Percentiles rank a stretch among this genome's conserved stretches.
These are phyloP conservation scores for Sylvicola cinctus DNA, from an alignment of 2,888 invertebrate species.

Conservation along the genomic window DNA sequence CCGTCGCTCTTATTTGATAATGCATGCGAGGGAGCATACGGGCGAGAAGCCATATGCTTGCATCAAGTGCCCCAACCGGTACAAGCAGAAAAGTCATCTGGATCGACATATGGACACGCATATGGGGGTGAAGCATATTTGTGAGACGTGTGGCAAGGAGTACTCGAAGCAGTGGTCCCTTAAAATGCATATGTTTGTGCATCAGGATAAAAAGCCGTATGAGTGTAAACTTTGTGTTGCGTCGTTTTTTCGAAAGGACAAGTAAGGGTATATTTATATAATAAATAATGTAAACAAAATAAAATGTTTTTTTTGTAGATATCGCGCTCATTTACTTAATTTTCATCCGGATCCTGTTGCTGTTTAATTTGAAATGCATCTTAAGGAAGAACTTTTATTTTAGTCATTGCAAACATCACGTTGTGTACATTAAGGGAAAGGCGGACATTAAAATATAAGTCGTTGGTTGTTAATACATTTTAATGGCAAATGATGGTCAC, in stretches of 20 bases:
- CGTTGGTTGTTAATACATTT: too few relatives aligned
- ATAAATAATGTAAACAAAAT: slow-evolving; percentile 7
- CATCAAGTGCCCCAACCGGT: slow-evolving; percentile 15
- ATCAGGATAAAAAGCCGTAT: slow-evolving; percentile 8
- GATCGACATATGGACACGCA: slow-evolving; percentile 18
- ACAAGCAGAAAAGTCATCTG: slow-evolving; percentile 17
- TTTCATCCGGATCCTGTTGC: too few relatives aligned
- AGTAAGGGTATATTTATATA: slow-evolving; percentile 4
- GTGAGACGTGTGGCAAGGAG: slow-evolving; percentile 7
- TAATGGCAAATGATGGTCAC: too few relatives aligned
- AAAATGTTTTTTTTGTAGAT: slow-evolving; percentile 8
- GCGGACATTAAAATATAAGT: too few relatives aligned
- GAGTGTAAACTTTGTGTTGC: slow-evolving; percentile 7
- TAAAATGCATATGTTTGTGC: slow-evolving; percentile 10
- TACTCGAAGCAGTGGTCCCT: slow-evolving; percentile 9
- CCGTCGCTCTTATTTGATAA: slow-evolving; percentile 15
- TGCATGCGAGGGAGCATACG: slow-evolving; percentile 16
- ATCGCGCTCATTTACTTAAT: slow-evolving; percentile 6
- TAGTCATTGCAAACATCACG: too few relatives aligned
- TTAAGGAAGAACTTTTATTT: too few relatives aligned
- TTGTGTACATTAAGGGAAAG: too few relatives aligned
- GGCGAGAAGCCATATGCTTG: slow-evolving; percentile 16
- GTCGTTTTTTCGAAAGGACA: slow-evolving; percentile 9
- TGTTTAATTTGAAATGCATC: too few relatives aligned
- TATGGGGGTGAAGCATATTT: slow-evolving; percentile 11